Percentiles rank a stretch among this genome's conserved stretches.
phyloP scores from a whole-genome alignment of 2,113 vertebrate genomes.

The Rhabdomys dilectus region DNA sequence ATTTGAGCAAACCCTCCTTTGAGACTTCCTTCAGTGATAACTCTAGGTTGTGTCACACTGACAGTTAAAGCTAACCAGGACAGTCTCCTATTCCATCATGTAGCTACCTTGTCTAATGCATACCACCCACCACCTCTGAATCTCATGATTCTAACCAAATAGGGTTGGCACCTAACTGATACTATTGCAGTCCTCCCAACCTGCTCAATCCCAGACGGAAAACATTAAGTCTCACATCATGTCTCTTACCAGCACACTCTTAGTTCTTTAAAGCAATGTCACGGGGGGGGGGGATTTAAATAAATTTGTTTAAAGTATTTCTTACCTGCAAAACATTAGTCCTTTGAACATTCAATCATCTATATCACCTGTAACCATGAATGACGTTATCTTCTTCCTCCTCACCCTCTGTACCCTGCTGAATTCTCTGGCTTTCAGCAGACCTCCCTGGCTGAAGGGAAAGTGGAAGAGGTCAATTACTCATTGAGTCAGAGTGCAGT shows the following conservation, averaged over 20 bases:
- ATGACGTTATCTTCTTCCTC: not conserved
- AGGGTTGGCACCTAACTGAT: not conserved
- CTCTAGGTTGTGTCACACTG: not conserved
- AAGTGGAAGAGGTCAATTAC: not conserved
- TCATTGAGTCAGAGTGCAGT: not conserved
- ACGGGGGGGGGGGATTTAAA: not conserved
- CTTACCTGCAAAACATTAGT: not conserved
- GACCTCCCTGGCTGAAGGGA: not conserved
- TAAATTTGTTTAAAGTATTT: not conserved
- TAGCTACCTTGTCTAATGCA: not conserved
- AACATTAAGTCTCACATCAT: fast-evolving
- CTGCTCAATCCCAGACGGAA: not conserved
- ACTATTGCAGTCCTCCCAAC: fast-evolving
- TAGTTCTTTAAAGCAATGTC: not conserved
- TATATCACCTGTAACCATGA: fast-evolving
- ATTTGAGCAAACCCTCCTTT: not conserved
- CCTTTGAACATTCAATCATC: too few relatives aligned
- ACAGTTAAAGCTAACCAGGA: not conserved
- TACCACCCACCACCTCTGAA: not conserved
- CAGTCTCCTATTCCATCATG: too few relatives aligned
- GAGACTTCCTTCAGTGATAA: not conserved
- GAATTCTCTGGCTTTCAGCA: not conserved
- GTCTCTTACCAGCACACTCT: not conserved
- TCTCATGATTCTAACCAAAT: not conserved
- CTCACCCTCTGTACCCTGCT: not conserved